Evolutionary conservation across 2,113 vertebrate species (phyloP), one percentile per base, ranked within the genome.

Genomic region (Dissostichus mawsoni): DNA sequence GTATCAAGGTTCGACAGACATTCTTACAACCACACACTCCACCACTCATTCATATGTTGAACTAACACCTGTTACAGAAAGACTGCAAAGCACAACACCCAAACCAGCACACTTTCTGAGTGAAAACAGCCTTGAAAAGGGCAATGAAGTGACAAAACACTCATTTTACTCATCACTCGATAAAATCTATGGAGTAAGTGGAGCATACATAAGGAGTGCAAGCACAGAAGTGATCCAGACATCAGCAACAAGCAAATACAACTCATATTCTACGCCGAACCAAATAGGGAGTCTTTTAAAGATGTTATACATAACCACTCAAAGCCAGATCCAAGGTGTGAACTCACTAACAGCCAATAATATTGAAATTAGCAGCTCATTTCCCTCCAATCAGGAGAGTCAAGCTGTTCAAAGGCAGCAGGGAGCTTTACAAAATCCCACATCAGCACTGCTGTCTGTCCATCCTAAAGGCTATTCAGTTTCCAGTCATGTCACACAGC

Each of bases 401-500:
- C 82, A 80, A 71, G 73, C 81, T 88, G 85, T 89, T 91, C 69
- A 81, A 76, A 90, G 50, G 33, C 82, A 84, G 53, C 68, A 51
- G 61, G 65, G 59, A 82, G 53, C 17, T 62, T 81, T 67, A 58
- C 79, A 77, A 81, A 85, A 74, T 80, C 78, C 56, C 41, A 66
- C 69, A 84, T 90, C 87, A 88, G 76, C 86, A 17, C 65, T 61
- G 74, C 74, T 71, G 81, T 85, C 86, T 82, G 47, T 53, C 41
- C 62, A 13, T 68, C 45, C 83, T 68, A 68, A 87, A 76, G 48
- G 70, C 65, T 80, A 75, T 87, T 89, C 79, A 62, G 33, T 82
- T 87, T 83, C 85, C 58, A 83, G 79, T 86, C 78, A 69, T 78
- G 76, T 88, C 82, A 83, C 75, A 75, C 62, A 87, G 81, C 84